These are phyloP conservation scores for Diogma glabrata DNA, from an alignment of 2,888 invertebrate species.

Conservation along the genomic window DNA sequence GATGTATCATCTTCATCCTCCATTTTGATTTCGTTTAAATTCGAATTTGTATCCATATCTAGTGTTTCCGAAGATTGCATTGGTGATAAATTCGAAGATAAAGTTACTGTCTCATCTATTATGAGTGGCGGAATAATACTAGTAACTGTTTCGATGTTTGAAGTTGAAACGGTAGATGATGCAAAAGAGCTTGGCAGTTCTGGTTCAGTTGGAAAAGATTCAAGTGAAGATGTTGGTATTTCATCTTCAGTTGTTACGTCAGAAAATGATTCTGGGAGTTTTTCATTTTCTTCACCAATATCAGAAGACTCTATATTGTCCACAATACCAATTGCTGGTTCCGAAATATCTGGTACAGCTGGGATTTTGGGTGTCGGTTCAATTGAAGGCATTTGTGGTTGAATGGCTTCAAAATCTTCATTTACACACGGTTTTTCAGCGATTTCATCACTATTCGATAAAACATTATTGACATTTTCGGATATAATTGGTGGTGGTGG, in stretches of 20 bases:
- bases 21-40: constrained; percentile 17
- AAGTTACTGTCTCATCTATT: background rate
- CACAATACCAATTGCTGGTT: too few species aligned
- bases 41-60: constrained; percentile 17
- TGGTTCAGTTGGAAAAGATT: background rate
- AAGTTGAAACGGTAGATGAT: background rate
- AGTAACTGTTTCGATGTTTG: background rate
- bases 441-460: too few species aligned
- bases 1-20: background rate
- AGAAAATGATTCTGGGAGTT: too few species aligned
- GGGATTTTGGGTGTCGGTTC: background rate
- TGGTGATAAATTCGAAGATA: background rate
- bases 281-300: too few species aligned
- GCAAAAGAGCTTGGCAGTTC: background rate
- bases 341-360: background rate
- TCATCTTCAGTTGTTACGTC: too few species aligned
- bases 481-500: too few species aligned
- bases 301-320: too few species aligned
- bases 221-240: too few species aligned
- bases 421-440: too few species aligned
- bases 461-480: too few species aligned
- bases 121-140: background rate
- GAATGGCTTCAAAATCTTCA: too few species aligned
- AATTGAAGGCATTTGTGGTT: too few species aligned
- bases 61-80: constrained; percentile 15